phyloP scores from a whole-genome alignment of 2,113 vertebrate genomes.

The Odocoileus hemionus region DNA sequence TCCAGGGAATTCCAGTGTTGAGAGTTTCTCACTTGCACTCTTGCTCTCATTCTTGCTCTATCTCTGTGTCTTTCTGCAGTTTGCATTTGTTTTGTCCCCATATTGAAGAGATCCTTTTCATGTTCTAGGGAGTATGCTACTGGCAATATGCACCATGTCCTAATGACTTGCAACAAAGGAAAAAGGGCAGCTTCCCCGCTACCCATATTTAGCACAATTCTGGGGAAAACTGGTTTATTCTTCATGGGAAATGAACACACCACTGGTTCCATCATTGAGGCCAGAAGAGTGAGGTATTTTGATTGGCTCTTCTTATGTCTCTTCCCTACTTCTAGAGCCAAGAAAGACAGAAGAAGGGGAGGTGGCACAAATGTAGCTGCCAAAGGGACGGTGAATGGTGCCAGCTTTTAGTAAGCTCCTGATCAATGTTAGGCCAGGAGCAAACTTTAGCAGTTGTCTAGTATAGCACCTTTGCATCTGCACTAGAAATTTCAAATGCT shows the following conservation, averaged over 20 bases:
- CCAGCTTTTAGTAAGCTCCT: not conserved
- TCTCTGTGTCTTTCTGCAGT: not conserved
- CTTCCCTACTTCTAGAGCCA: not conserved
- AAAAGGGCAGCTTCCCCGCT: not conserved
- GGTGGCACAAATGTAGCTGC: not conserved
- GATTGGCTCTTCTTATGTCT: not conserved
- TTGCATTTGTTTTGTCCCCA: not conserved
- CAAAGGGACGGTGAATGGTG: not conserved
- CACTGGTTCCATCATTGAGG: not conserved
- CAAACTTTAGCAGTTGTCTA: not conserved
- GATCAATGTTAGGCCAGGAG: not conserved
- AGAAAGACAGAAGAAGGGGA: not conserved
- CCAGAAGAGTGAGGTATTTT: not conserved
- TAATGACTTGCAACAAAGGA: not conserved
- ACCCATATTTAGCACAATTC: not conserved
- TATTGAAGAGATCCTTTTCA: not conserved
- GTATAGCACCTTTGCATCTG: not conserved
- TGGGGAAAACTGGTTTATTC: not conserved
- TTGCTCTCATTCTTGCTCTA: not conserved
- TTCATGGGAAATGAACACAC: not conserved
- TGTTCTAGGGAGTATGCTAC: not conserved
- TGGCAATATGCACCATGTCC: not conserved
- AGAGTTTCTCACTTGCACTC: not conserved
- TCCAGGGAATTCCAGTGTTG: not conserved
- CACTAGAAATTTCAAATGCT: not conserved